A percentile compares a stretch with the other conserved stretches of the same genome.
phyloP scores from a whole-genome alignment of 2,113 vertebrate genomes.

The Galbula dea region DNA sequence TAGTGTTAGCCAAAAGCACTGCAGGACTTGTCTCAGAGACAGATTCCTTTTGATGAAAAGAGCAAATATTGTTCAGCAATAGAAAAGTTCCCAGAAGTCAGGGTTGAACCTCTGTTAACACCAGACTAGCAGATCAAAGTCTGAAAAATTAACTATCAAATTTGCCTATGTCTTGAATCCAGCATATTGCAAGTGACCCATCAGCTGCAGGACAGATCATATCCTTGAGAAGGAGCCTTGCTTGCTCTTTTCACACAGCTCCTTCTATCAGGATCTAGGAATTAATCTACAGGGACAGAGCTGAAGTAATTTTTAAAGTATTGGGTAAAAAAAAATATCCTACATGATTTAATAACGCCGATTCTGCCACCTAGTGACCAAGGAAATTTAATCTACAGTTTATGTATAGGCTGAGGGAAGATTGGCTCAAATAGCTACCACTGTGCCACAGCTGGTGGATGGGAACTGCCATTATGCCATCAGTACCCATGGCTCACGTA shows the following conservation, averaged over 20 bases:
- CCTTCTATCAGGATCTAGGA: neutral
- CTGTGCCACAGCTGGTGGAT: accelerated
- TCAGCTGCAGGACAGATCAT: neutral
- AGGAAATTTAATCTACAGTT: neutral
- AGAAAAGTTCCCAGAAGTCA: neutral
- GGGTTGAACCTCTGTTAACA: neutral
- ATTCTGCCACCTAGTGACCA: slow-evolving; percentile 75
- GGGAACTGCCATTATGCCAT: accelerated
- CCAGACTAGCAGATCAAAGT: neutral
- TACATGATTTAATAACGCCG: slow-evolving; percentile 47
- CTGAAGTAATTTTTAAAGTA: neutral
- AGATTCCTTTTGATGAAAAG: neutral
- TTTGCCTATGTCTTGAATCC: neutral
- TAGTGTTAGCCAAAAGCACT: neutral
- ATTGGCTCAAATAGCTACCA: neutral
- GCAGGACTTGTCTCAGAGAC: neutral
- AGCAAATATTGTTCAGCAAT: neutral
- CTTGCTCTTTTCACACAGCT: neutral
- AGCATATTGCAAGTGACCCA: neutral
- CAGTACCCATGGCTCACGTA: neutral
- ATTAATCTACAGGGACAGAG: neutral
- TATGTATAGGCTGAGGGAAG: neutral
- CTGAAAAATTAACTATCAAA: neutral
- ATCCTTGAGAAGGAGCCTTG: neutral
- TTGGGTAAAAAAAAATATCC: neutral